Evolutionary conservation across 2,113 vertebrate genomes (phyloP).

Genomic region (Spea bombifrons): DNA sequence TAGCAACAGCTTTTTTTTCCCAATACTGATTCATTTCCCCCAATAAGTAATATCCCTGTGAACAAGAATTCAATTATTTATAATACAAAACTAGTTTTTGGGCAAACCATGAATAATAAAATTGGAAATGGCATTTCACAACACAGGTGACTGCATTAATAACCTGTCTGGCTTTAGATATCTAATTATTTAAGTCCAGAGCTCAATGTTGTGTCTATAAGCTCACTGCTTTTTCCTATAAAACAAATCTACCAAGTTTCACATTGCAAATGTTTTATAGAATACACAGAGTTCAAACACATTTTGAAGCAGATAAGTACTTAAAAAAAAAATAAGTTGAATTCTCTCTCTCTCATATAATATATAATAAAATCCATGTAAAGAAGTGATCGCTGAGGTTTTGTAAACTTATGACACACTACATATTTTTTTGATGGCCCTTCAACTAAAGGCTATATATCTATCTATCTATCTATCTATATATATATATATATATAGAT

Average conservation of each 20-base stretch:
- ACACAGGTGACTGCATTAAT: constrained; percentile 46
- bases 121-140: constrained; percentile 47
- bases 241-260: background rate
- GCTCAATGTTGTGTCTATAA: constrained; percentile 9
- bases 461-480: no score
- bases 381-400: no score
- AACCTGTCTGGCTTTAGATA: constrained; percentile 43
- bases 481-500: no score
- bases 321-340: no score
- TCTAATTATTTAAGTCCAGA: constrained; percentile 43
- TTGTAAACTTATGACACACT: no score
- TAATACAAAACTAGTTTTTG: constrained; percentile 47
- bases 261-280: constrained; percentile 2
- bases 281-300: background rate
- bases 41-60: constrained; percentile 45
- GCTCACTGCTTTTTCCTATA: constrained; percentile 3
- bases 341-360: no score
- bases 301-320: background rate
- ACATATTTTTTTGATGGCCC: no score
- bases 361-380: no score
- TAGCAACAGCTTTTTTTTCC: background rate
- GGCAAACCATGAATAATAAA: constrained; percentile 48
- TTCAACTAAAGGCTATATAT: no score
- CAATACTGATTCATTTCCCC: constrained; percentile 29
- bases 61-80: constrained; percentile 48